Percentiles rank a stretch among this genome's conserved stretches.
Conservation (phyloP, 2,797 vertebrate species). For the Masticophis lateralis region DNA sequence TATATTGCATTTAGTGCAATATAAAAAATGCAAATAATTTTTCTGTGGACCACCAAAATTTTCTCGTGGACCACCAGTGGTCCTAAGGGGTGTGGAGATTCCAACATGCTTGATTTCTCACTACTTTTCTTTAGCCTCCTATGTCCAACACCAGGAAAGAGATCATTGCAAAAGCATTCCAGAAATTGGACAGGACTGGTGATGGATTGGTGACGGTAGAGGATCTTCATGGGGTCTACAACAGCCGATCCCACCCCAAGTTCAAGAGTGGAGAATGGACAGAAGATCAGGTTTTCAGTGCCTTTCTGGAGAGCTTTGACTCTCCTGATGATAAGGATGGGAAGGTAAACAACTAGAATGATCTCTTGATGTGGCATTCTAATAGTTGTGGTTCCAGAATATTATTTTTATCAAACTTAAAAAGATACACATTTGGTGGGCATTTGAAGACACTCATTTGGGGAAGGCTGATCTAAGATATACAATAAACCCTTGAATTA, state of each 20-base stretch:
- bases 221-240: slow-evolving; percentile 72
- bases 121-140: slow-evolving; percentile 54
- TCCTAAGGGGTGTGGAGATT: too few relatives aligned
- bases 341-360: slow-evolving; percentile 60
- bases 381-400: background rate
- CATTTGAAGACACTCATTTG: background rate
- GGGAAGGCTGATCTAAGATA: background rate
- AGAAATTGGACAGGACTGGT: slow-evolving; percentile 72
- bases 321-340: slow-evolving; percentile 71
- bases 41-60: too few relatives aligned
- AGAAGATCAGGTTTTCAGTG: slow-evolving; percentile 71
- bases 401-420: background rate
- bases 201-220: slow-evolving; percentile 70
- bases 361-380: background rate
- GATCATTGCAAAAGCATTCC: slow-evolving; percentile 67
- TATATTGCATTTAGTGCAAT: too few relatives aligned
- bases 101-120: background rate
- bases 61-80: too few relatives aligned
- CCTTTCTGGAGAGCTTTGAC: slow-evolving; percentile 75
- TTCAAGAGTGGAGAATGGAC: slow-evolving; percentile 73
- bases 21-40: too few relatives aligned
- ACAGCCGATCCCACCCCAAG: slow-evolving; percentile 69
- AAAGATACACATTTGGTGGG: background rate
- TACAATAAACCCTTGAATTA: background rate
- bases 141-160: slow-evolving; percentile 70